Conservation (phyloP, 2,888 invertebrate genomes). For the Halocaridina rubra region DNA sequence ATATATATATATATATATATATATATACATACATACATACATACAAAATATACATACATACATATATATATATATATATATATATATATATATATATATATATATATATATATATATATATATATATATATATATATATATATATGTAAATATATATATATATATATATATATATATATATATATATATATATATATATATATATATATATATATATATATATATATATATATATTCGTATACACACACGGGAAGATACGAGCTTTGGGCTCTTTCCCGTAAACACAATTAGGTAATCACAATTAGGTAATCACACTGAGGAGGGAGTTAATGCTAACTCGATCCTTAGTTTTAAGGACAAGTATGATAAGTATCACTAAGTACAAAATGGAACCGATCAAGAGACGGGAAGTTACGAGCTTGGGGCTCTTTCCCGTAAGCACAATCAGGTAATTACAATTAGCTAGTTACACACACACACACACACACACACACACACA, state of each 20-base stretch:
- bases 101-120: neutral
- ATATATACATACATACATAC: neutral
- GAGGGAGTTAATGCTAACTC: too few species aligned
- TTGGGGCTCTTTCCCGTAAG: too few species aligned
- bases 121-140: neutral
- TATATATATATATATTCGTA: neutral
- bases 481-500: neutral
- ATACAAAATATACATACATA: neutral
- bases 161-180: neutral
- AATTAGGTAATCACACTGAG: too few species aligned
- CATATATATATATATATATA: neutral
- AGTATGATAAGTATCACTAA: too few species aligned
- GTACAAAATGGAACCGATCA: too few species aligned
- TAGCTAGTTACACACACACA: neutral
- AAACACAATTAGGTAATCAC: too few species aligned
- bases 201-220: neutral
- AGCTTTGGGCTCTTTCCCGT: too few species aligned
- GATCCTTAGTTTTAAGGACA: too few species aligned
- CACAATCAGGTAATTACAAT: too few species aligned
- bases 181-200: neutral
- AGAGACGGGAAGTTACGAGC: too few species aligned
- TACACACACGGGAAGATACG: too few species aligned
- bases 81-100: neutral
- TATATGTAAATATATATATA: neutral
- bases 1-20: constrained; percentile 17